A percentile compares a stretch with the other conserved stretches of the same genome.
Conservation (phyloP, 2,113 vertebrate species). For the Crypturellus undulatus region DNA sequence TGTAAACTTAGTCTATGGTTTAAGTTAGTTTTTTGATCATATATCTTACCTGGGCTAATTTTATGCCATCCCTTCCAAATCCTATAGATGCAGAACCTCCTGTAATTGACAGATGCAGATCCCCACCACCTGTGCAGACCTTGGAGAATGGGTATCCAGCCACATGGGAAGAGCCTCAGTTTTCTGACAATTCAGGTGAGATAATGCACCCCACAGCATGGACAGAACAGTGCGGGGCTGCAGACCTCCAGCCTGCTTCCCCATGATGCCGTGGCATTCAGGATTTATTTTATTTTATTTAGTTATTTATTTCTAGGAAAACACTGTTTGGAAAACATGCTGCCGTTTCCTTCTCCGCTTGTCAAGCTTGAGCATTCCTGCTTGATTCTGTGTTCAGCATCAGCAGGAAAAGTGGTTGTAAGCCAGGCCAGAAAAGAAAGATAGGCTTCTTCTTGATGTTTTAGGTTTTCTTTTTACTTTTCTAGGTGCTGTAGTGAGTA, state of each 20-base stretch:
- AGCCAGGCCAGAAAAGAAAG: background rate
- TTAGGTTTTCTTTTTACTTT: background rate
- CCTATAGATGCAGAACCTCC: slow-evolving; percentile 91
- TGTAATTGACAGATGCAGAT: slow-evolving; percentile 93
- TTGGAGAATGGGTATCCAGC: slow-evolving; percentile 78
- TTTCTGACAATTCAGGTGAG: slow-evolving; percentile 98
- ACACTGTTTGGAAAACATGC: background rate
- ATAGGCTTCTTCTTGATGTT: background rate
- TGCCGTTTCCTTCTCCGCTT: background rate
- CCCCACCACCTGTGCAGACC: slow-evolving; percentile 86
- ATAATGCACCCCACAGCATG: background rate
- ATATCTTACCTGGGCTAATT: background rate
- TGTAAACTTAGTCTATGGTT: background rate
- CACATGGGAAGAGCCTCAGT: slow-evolving; percentile 93
- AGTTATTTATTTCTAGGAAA: background rate
- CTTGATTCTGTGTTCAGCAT: background rate
- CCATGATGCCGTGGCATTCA: background rate
- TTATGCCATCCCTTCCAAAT: slow-evolving; percentile 37
- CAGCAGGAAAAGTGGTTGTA: background rate
- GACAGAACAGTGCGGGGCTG: rapidly evolving
- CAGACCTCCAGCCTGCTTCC: background rate
- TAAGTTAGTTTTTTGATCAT: background rate
- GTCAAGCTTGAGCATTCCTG: background rate
- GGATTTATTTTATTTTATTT: too few species aligned
- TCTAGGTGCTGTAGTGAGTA: slow-evolving; percentile 81